phyloP scores from a whole-genome alignment of 2,888 invertebrate species.

The Meiosimyza decipiens region DNA sequence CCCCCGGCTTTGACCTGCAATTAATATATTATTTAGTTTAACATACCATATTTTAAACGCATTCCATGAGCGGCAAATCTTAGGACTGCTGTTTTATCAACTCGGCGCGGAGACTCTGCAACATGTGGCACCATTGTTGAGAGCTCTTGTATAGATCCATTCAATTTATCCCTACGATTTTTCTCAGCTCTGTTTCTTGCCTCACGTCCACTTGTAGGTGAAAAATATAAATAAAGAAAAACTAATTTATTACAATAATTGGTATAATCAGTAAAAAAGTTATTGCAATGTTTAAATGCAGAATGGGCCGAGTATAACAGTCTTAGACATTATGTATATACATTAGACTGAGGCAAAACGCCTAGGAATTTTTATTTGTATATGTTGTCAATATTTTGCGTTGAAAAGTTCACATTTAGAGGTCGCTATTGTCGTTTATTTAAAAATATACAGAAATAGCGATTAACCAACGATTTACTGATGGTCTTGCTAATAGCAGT shows the following conservation, averaged over 20 bases:
- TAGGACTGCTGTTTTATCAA: conserved; percentile 92
- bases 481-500: no score
- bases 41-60: conserved; percentile 76
- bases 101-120: conserved; percentile 81
- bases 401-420: no score
- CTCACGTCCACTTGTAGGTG: conserved; percentile 73
- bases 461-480: no score
- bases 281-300: conserved; percentile 7
- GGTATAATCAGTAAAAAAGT: conserved; percentile 26
- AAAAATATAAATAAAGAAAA: neutral
- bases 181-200: conserved; percentile 92
- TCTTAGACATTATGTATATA: no score
- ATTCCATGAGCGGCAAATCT: conserved; percentile 88
- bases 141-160: conserved; percentile 84
- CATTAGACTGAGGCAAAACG: no score
- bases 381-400: no score
- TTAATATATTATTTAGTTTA: neutral
- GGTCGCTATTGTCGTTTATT: no score
- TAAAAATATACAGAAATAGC: no score
- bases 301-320: no score
- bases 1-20: no score
- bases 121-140: conserved; percentile 86
- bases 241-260: neutral
- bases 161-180: conserved; percentile 88
- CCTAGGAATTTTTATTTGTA: no score